Conservation (phyloP, 1,140 invertebrate genomes). For the Lutraria rhynchaena region DNA sequence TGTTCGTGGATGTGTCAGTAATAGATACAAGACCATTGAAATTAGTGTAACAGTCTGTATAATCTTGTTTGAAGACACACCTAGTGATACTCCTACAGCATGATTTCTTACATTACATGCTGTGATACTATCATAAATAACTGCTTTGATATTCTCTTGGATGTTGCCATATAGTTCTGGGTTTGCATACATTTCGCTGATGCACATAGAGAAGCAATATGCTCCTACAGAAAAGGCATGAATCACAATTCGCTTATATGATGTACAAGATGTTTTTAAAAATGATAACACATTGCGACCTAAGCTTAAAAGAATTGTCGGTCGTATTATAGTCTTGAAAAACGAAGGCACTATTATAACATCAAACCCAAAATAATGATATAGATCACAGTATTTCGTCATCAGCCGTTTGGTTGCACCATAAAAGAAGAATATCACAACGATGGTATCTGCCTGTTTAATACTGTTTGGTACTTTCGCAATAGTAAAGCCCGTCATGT, state of each 20-base stretch:
- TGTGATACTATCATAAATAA: constrained; percentile 47
- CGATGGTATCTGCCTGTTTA: constrained; percentile 20
- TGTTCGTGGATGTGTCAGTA: constrained; percentile 14
- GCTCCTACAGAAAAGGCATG: constrained; percentile 50
- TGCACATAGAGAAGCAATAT: constrained; percentile 31
- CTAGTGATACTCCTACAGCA: constrained; percentile 16
- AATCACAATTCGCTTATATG: constrained; percentile 23
- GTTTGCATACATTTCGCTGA: constrained; percentile 28
- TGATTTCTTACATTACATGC: constrained; percentile 18
- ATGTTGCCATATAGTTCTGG: constrained; percentile 1
- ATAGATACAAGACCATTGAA: constrained; percentile 21
- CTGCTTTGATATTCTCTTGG: no score
- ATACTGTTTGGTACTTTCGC: no score
- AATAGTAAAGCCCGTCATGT: no score
- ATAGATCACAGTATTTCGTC: constrained; percentile 15
- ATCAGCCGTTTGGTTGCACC: constrained; percentile 5
- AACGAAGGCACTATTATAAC: constrained; percentile 1
- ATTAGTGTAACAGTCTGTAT: not conserved
- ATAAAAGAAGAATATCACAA: constrained; percentile 39
- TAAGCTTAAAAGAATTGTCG: constrained; percentile 17
- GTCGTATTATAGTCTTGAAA: constrained; percentile 41
- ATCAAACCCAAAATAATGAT: constrained; percentile 25
- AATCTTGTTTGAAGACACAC: constrained; percentile 15
- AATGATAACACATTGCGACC: no score
- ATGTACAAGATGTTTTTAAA: not conserved